These are phyloP conservation scores for Setipinna tenuifilis DNA, from an alignment of 2,797 vertebrate species.

Conservation along the genomic window DNA sequence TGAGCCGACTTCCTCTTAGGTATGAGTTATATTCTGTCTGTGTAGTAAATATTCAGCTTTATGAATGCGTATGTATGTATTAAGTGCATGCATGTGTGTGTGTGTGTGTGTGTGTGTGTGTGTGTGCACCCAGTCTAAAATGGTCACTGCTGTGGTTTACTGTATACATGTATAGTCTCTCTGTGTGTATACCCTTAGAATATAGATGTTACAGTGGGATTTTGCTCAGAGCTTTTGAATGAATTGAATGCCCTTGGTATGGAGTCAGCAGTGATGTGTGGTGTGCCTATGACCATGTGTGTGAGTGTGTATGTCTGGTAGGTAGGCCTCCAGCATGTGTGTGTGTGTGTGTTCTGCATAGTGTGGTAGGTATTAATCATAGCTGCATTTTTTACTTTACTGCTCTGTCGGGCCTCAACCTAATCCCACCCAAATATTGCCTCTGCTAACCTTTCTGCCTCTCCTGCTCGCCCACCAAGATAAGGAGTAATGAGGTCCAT, in stretches of 20 bases:
- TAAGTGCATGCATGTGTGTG: neutral
- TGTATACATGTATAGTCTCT: neutral
- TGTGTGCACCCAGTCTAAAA: neutral
- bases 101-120: neutral
- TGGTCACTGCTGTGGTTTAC: neutral
- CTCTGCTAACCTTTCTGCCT: slow-evolving; percentile 22
- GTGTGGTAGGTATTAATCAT: slow-evolving; percentile 25
- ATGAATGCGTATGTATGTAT: neutral
- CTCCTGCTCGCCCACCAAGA: slow-evolving; percentile 53
- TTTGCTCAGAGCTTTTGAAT: neutral
- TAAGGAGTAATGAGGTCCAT: slow-evolving; percentile 74
- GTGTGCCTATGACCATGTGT: neutral
- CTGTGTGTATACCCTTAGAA: neutral
- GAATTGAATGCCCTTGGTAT: neutral
- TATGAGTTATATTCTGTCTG: neutral
- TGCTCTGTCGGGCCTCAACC: slow-evolving; percentile 21
- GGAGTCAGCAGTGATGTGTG: too few species aligned
- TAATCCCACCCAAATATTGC: slow-evolving; percentile 43
- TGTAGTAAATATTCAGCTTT: neutral
- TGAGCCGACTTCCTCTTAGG: neutral
- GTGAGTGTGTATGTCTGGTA: neutral
- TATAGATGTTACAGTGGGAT: slow-evolving; percentile 1
- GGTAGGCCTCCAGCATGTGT: neutral
- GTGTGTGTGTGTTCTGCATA: slow-evolving; percentile 16
- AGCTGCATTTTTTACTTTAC: slow-evolving; percentile 34